Conservation (phyloP, 2,113 vertebrate species). For the Benitochromis conjunctus region DNA sequence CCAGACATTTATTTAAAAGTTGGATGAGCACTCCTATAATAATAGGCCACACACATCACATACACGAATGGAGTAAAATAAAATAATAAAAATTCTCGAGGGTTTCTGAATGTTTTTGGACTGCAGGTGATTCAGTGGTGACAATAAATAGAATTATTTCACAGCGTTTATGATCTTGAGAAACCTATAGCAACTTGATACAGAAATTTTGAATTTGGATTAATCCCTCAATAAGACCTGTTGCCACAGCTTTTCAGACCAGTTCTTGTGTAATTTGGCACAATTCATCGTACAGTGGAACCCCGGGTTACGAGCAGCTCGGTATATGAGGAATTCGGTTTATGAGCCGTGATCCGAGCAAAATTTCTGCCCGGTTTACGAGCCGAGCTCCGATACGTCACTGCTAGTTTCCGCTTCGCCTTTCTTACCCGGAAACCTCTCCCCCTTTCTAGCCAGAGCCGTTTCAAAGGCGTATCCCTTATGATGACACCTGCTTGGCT, state of each 20-base stretch:
- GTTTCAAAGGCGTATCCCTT: too few relatives aligned
- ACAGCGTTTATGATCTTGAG: neutral
- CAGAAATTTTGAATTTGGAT: fast-evolving
- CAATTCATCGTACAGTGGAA: neutral
- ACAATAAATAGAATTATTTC: neutral
- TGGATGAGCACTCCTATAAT: neutral
- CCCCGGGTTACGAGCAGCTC: too few relatives aligned
- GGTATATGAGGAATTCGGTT: too few relatives aligned
- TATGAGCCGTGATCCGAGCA: too few relatives aligned
- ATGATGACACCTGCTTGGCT: too few relatives aligned
- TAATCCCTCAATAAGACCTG: neutral
- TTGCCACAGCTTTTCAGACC: neutral
- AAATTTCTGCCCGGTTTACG: too few relatives aligned
- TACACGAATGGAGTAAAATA: neutral
- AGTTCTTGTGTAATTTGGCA: neutral
- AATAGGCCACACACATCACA: neutral
- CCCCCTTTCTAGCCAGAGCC: too few relatives aligned
- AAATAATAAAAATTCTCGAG: neutral
- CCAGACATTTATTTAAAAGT: neutral
- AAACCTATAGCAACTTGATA: neutral
- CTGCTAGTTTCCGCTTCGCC: too few relatives aligned
- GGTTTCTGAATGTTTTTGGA: neutral
- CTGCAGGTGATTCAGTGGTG: fast-evolving
- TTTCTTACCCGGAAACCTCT: too few relatives aligned
- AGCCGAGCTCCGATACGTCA: too few relatives aligned